Percentiles rank a stretch among this genome's conserved stretches.
phyloP scores from a whole-genome alignment of 2,888 invertebrate species.

The Bugulina stolonifera region DNA sequence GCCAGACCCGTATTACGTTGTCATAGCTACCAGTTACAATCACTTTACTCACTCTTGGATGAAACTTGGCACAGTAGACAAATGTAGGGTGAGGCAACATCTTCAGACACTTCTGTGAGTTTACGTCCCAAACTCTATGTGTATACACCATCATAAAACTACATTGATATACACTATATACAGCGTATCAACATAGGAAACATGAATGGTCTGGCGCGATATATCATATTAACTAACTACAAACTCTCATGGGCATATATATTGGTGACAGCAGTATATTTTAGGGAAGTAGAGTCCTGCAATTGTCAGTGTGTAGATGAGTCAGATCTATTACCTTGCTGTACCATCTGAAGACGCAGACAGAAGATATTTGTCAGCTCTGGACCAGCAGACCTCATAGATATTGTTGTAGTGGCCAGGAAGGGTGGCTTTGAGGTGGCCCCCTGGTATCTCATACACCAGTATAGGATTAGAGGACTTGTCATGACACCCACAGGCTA shows the following conservation, averaged over 20 bases:
- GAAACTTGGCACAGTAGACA: conserved; percentile 63
- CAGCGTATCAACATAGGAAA: too few species aligned
- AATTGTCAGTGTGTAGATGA: too few species aligned
- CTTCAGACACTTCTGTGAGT: conserved; percentile 37
- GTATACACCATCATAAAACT: too few species aligned
- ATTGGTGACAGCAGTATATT: too few species aligned
- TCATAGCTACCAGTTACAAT: conserved; percentile 65
- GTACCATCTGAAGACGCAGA: conserved; percentile 68
- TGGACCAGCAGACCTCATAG: conserved; percentile 63
- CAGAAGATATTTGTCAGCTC: conserved; percentile 57
- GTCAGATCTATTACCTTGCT: conserved; percentile 55
- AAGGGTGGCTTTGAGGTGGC: conserved; percentile 54
- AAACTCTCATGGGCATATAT: too few species aligned
- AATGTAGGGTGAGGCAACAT: conserved; percentile 65
- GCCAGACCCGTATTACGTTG: conserved; percentile 63
- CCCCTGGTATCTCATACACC: conserved; percentile 58
- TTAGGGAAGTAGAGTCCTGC: too few species aligned
- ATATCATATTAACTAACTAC: too few species aligned
- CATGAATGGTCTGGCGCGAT: too few species aligned
- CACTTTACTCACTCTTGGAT: conserved; percentile 54
- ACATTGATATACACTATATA: too few species aligned
- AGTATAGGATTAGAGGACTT: conserved; percentile 56
- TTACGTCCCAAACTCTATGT: conserved; percentile 58
- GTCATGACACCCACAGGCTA: conserved; percentile 59
- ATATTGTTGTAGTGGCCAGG: conserved; percentile 62